A percentile compares a stretch with the other conserved stretches of the same genome.
Conservation (phyloP, 2,888 invertebrate species). For the Automeris io region DNA sequence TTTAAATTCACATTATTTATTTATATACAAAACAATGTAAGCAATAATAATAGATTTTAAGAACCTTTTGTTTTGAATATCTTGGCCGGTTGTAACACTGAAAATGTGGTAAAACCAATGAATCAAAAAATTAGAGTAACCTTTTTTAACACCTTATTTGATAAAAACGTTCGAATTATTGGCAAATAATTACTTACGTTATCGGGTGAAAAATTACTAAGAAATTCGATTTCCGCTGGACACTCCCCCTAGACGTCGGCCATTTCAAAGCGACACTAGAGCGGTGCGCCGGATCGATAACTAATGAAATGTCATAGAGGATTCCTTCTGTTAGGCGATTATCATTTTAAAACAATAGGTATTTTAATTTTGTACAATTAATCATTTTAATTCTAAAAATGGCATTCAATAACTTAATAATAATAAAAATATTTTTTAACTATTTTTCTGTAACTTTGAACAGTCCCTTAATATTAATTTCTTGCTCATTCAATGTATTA, state of each 20-base stretch:
- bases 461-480: too few relatives aligned
- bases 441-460: too few relatives aligned
- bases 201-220: slow-evolving; percentile 44
- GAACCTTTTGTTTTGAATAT: slow-evolving; percentile 72
- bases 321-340: slow-evolving; percentile 21
- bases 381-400: too few relatives aligned
- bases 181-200: slow-evolving; percentile 40
- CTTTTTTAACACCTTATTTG: too few relatives aligned
- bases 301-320: slow-evolving; percentile 18
- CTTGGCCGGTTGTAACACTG: slow-evolving; percentile 58
- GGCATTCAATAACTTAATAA: too few relatives aligned
- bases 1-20: slow-evolving; percentile 16
- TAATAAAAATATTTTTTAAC: too few relatives aligned
- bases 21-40: slow-evolving; percentile 8
- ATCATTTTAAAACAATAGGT: too few relatives aligned
- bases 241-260: slow-evolving; percentile 76
- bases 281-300: slow-evolving; percentile 48
- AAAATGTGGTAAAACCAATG: slow-evolving; percentile 43
- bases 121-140: too few relatives aligned
- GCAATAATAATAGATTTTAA: slow-evolving; percentile 23
- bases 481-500: too few relatives aligned
- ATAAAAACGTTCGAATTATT: slow-evolving; percentile 10
- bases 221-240: slow-evolving; percentile 56
- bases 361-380: too few relatives aligned
- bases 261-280: slow-evolving; percentile 71